Evolutionary conservation across 2,888 invertebrate genomes (phyloP).

Genomic region (Liopterus haemorrhoidalis): DNA sequence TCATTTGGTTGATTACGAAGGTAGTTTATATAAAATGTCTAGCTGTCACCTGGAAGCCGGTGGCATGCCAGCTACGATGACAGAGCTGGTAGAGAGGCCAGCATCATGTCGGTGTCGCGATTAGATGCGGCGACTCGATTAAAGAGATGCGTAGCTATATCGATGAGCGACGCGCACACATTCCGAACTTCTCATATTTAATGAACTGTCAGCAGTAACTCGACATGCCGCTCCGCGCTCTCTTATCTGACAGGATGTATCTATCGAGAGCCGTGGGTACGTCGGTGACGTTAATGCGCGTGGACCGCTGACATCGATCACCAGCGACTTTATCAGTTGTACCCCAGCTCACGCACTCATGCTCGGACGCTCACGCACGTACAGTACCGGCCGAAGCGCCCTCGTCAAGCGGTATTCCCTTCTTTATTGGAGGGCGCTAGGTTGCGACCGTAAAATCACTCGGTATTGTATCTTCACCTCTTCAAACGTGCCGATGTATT

Average conservation of each 20-base stretch:
- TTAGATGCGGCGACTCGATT: slow-evolving; percentile 35
- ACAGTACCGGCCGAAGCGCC: background rate
- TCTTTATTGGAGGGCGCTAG: slow-evolving; percentile 33
- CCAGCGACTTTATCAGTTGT: slow-evolving; percentile 7
- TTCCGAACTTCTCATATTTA: slow-evolving; percentile 41
- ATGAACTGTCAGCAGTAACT: slow-evolving; percentile 38
- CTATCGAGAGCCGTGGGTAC: slow-evolving; percentile 19
- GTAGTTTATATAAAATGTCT: too few relatives aligned
- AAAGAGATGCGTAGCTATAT: slow-evolving; percentile 29
- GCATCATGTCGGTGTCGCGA: slow-evolving; percentile 34
- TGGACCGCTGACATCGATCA: background rate
- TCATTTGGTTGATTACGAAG: too few relatives aligned
- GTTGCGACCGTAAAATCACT: slow-evolving; percentile 17
- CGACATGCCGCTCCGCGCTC: slow-evolving; percentile 12
- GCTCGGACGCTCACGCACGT: slow-evolving; percentile 2
- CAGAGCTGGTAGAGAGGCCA: slow-evolving; percentile 35
- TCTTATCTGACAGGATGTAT: slow-evolving; percentile 26
- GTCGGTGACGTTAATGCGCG: background rate
- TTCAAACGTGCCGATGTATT: slow-evolving; percentile 36
- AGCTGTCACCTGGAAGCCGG: slow-evolving; percentile 26
- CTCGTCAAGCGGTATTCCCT: slow-evolving; percentile 23
- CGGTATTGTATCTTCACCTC: slow-evolving; percentile 30
- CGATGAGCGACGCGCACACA: slow-evolving; percentile 30
- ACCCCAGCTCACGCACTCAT: slow-evolving; percentile 18
- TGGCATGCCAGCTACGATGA: too few relatives aligned